Percentiles rank a stretch among this genome's conserved stretches.
Evolutionary conservation across 2,888 invertebrate genomes (phyloP).

Genomic region (Formica aserva): DNA sequence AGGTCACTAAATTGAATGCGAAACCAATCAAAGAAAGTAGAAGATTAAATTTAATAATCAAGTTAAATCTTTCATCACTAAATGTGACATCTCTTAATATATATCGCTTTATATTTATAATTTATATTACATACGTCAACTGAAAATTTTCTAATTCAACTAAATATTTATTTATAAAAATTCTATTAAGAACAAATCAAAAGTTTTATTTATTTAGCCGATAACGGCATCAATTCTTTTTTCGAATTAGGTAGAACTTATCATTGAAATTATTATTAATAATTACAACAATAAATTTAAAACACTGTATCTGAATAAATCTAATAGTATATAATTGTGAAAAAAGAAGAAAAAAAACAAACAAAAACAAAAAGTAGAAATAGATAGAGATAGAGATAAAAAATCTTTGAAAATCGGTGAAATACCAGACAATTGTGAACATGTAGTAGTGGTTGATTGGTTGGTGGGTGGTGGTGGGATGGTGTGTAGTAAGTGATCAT

Average conservation of each 20-base stretch:
- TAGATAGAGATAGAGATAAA: constrained; percentile 64
- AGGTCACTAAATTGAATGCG: constrained; percentile 80
- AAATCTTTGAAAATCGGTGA: constrained; percentile 84
- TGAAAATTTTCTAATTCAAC: constrained; percentile 66
- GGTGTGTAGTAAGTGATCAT: constrained; percentile 85
- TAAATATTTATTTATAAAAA: constrained; percentile 14
- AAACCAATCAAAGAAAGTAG: constrained; percentile 77
- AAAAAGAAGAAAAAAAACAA: constrained; percentile 1
- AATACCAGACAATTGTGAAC: constrained; percentile 86
- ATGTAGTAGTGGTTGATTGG: constrained; percentile 85
- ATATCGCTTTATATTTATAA: constrained; percentile 49
- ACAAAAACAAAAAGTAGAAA: not conserved
- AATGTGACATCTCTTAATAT: constrained; percentile 68
- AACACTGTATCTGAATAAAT: not conserved
- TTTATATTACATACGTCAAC: constrained; percentile 57
- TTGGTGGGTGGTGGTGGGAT: constrained; percentile 85
- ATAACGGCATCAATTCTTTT: not conserved
- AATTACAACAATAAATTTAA: constrained; percentile 1
- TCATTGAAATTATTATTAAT: not conserved
- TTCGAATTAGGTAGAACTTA: not conserved
- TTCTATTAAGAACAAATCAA: not conserved
- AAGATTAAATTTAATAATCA: constrained; percentile 77
- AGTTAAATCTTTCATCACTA: constrained; percentile 69
- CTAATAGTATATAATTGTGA: not conserved
- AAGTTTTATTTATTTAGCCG: not conserved